A percentile compares a stretch with the other conserved stretches of the same genome.
phyloP scores from a whole-genome alignment of 2,797 vertebrate genomes.

The Benthosema pterotum region DNA sequence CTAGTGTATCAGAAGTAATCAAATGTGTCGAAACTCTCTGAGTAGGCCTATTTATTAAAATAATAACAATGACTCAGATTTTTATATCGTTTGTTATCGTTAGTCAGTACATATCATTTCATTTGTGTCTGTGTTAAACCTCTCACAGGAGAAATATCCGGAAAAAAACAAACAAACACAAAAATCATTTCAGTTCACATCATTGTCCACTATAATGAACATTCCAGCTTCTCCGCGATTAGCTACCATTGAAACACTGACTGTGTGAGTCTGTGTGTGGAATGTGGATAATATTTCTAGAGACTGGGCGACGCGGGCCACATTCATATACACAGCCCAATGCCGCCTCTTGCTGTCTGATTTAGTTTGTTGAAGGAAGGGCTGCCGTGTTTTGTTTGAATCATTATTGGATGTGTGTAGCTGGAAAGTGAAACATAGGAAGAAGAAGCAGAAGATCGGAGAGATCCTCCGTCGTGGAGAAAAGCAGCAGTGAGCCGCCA shows the following conservation, averaged over 20 bases:
- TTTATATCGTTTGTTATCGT: too few relatives aligned
- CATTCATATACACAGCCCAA: neutral
- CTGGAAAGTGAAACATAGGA: slow-evolving; percentile 27
- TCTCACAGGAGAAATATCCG: slow-evolving; percentile 38
- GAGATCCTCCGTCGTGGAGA: slow-evolving; percentile 45
- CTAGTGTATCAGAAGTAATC: too few relatives aligned
- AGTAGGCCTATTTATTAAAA: too few relatives aligned
- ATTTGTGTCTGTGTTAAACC: neutral
- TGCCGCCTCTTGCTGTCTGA: slow-evolving; percentile 39
- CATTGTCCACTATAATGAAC: slow-evolving; percentile 14
- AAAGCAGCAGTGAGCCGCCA: slow-evolving; percentile 13
- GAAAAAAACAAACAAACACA: slow-evolving; percentile 48
- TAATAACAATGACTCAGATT: too few relatives aligned
- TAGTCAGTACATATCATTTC: too few relatives aligned
- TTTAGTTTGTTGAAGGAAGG: slow-evolving; percentile 24
- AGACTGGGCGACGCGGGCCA: slow-evolving; percentile 22
- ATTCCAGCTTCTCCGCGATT: neutral
- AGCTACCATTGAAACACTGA: slow-evolving; percentile 37
- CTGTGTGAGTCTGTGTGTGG: slow-evolving; percentile 50
- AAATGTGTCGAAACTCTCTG: too few relatives aligned
- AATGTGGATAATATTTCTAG: too few relatives aligned
- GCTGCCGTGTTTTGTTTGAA: slow-evolving; percentile 34
- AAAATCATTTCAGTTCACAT: slow-evolving; percentile 7
- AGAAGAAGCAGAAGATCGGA: slow-evolving; percentile 62
- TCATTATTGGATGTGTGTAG: neutral